phyloP scores from a whole-genome alignment of 2,113 vertebrate genomes.

The Sialia sialis region DNA sequence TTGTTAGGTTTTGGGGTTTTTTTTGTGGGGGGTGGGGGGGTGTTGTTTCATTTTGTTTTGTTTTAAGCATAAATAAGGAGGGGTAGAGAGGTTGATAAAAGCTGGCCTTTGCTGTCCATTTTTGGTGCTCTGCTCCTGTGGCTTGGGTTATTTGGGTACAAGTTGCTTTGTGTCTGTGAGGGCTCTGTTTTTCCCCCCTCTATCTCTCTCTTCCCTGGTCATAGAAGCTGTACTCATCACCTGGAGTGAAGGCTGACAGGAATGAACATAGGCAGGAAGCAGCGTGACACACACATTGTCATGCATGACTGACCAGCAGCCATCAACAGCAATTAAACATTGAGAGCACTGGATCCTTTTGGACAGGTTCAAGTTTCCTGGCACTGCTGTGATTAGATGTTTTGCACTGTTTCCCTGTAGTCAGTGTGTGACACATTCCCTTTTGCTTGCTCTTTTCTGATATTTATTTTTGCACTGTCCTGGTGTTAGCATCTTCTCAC shows the following conservation, averaged over 20 bases:
- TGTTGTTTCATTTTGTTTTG: background rate
- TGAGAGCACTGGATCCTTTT: constrained; percentile 74
- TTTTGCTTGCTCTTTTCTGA: constrained; percentile 75
- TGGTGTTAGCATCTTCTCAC: background rate
- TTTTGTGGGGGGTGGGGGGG: background rate
- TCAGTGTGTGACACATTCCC: constrained; percentile 73
- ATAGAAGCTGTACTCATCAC: constrained; percentile 70
- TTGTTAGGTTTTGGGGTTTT: background rate
- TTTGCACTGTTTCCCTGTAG: constrained; percentile 77
- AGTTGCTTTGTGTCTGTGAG: constrained; percentile 47
- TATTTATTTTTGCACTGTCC: constrained; percentile 53
- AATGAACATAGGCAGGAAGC: constrained; percentile 77
- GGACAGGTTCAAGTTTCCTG: constrained; percentile 85
- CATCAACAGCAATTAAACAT: constrained; percentile 84
- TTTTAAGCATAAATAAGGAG: background rate
- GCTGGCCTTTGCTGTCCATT: background rate
- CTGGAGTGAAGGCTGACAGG: constrained; percentile 85
- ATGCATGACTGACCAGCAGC: constrained; percentile 81
- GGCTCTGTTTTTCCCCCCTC: background rate
- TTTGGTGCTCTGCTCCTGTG: background rate
- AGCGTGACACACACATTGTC: constrained; percentile 71
- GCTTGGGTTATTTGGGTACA: background rate
- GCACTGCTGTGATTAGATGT: constrained; percentile 79
- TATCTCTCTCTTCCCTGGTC: constrained; percentile 9
- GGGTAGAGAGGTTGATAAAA: background rate